Percentiles rank a stretch among this genome's conserved stretches.
Conservation (phyloP, 2,888 invertebrate species). For the Trissoscelio sp. region DNA sequence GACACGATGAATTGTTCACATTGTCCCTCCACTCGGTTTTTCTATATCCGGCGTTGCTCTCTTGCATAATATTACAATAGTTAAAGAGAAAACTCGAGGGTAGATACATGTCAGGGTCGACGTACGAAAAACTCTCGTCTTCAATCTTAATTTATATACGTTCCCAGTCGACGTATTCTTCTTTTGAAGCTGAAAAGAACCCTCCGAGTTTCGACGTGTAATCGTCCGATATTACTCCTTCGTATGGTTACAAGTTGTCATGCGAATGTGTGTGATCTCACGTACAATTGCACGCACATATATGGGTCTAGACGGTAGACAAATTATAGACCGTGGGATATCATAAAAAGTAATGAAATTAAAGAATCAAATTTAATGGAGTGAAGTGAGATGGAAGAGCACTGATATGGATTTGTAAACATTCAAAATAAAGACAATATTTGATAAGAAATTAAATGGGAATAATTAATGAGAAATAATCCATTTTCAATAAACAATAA, state of each 20-base stretch:
- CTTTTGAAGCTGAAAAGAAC: conserved; percentile 31
- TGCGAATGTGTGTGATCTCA: not conserved
- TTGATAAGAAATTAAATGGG: too few species aligned
- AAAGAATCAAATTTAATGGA: conserved; percentile 30
- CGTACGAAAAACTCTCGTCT: conserved; percentile 34
- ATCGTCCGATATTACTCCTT: conserved; percentile 44
- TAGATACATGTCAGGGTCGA: conserved; percentile 31
- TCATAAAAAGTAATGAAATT: conserved; percentile 51
- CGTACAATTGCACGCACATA: not conserved
- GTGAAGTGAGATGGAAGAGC: too few species aligned
- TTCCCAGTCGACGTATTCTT: conserved; percentile 18
- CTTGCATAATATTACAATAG: conserved; percentile 26
- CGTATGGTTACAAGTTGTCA: conserved; percentile 13
- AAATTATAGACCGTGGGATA: conserved; percentile 48
- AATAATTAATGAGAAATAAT: too few species aligned
- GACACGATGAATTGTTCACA: not conserved
- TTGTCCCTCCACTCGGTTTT: not conserved
- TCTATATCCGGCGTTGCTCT: not conserved
- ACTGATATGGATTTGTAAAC: too few species aligned
- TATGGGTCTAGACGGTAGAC: conserved; percentile 36
- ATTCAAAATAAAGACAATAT: too few species aligned
- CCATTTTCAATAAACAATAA: too few species aligned
- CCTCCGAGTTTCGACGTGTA: conserved; percentile 39
- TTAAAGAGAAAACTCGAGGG: not conserved
- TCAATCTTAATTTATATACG: conserved; percentile 40